Base-by-base conservation (phyloP, 2,797 vertebrate genomes). In the Ctenosaura bakeri region DNA sequence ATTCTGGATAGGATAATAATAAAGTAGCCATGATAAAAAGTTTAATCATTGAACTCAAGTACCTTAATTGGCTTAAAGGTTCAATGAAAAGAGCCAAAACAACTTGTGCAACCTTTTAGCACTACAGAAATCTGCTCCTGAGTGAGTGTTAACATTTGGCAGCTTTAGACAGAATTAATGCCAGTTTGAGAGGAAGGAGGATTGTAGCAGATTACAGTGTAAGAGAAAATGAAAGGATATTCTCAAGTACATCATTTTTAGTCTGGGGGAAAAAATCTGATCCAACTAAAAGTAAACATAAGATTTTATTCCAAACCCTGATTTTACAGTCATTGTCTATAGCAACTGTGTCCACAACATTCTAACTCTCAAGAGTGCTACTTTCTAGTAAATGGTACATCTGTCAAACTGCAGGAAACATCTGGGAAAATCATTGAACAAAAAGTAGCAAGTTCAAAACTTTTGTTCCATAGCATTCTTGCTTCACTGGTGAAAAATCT, bases 351-450 rank as follows among this genome's bases (percentile, higher is more conserved):
- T 97, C 97, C 97, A 97, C 59, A 97, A 97, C 97, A 97, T 69
- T 91, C 84, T 2, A 90, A 89, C 35, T 96, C 97, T 96, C 97
- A 90, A 90, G 97, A 97, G 96, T 66, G 0, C 92, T 94, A 96
- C 97, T 97, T 97, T 97, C 97, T 96, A 97, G 97, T 96, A 97
- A 97, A 96, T 52, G 95, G 93, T 89, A 90, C 96, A 95, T 97
- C 95, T 97, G 96, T 97, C 96, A 94, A 97, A 94, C 95, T 96
- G 95, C 96, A 98, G 98, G 98, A 99, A 99, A 99, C 98, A 99
- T 98, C 99, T 99, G 99, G 98, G 95, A 98, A 97, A 97, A 95
- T 42, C 88, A 95, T 96, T 96, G 94, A 96, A 95, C 62, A 90
- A 93, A 93, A 94, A 93, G 92, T 92, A 95, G 90, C 2, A 56